Conservation (phyloP, 2,797 vertebrate species). For the Sebastes reedi region DNA sequence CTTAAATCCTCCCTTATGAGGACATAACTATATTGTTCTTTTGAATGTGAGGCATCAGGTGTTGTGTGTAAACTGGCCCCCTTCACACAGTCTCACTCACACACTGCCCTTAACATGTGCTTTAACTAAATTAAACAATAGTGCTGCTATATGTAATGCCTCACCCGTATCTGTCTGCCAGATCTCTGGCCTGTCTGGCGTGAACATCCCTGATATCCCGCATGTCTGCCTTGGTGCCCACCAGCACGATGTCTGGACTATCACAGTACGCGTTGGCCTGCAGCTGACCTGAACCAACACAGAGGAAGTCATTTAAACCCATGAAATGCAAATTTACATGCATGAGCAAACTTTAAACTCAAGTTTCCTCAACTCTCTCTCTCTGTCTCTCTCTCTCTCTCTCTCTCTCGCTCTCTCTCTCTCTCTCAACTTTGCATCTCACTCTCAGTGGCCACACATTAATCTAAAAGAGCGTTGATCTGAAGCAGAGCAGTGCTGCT, state of each 20-base stretch:
- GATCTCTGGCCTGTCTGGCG: conserved; percentile 87
- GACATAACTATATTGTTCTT: neutral
- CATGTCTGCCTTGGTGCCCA: conserved; percentile 94
- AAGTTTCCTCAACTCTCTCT: neutral
- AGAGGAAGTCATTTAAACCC: conserved; percentile 11
- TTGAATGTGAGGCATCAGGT: neutral
- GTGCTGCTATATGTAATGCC: neutral
- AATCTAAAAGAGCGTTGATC: conserved; percentile 4
- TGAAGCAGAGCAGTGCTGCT: conserved; percentile 6
- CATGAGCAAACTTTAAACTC: conserved; percentile 4
- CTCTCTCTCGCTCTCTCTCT: neutral
- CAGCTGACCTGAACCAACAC: conserved; percentile 87
- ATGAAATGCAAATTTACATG: neutral
- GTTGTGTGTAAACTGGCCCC: neutral
- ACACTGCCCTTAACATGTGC: neutral
- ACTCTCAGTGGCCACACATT: neutral
- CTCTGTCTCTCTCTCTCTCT: too few relatives aligned
- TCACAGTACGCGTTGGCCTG: conserved; percentile 98
- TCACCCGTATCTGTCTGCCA: conserved; percentile 94
- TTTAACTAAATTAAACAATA: neutral
- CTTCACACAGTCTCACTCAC: neutral
- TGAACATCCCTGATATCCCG: conserved; percentile 89
- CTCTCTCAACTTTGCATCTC: neutral
- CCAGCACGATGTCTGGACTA: conserved; percentile 93
- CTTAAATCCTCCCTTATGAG: neutral